Conservation (phyloP, 1,140 invertebrate genomes). For the Zaprionus ghesquierei region DNA sequence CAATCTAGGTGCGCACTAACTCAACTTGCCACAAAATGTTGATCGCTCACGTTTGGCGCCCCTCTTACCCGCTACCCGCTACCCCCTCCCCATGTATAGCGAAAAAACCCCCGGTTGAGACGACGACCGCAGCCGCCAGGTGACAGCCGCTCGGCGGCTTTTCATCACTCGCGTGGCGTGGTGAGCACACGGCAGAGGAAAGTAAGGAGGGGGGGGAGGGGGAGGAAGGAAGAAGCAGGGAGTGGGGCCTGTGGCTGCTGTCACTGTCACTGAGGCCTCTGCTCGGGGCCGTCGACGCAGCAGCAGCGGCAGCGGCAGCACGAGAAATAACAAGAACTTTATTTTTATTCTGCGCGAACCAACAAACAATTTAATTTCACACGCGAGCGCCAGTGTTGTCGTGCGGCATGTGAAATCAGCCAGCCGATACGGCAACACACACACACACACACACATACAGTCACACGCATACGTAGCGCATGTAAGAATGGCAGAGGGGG, state of each 20-base stretch:
- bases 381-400: slow-evolving; percentile 77
- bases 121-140: slow-evolving; percentile 35
- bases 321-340: slow-evolving; percentile 46
- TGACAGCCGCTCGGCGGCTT: slow-evolving; percentile 47
- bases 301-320: slow-evolving; percentile 6
- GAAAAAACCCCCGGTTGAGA: neutral
- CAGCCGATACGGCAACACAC: slow-evolving; percentile 46
- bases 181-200: too few species aligned
- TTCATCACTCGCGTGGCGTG: slow-evolving; percentile 34
- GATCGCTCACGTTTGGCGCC: slow-evolving; percentile 9
- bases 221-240: too few species aligned
- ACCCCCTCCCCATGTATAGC: too few species aligned
- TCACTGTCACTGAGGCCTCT: slow-evolving; percentile 14
- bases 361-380: slow-evolving; percentile 81
- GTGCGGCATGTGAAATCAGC: slow-evolving; percentile 71
- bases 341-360: slow-evolving; percentile 76
- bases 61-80: too few species aligned
- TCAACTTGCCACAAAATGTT: slow-evolving; percentile 23
- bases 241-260: slow-evolving; percentile 7
- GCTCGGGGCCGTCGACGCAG: slow-evolving; percentile 8
- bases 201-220: neutral
- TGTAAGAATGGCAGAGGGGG: neutral
- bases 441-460: neutral
- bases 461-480: neutral
- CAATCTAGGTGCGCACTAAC: slow-evolving; percentile 9